A percentile compares a stretch with the other conserved stretches of the same genome.
Conservation (phyloP, 37 sponge, comb jelly and placozoan genomes). For the Mnemiopsis leidyi region DNA sequence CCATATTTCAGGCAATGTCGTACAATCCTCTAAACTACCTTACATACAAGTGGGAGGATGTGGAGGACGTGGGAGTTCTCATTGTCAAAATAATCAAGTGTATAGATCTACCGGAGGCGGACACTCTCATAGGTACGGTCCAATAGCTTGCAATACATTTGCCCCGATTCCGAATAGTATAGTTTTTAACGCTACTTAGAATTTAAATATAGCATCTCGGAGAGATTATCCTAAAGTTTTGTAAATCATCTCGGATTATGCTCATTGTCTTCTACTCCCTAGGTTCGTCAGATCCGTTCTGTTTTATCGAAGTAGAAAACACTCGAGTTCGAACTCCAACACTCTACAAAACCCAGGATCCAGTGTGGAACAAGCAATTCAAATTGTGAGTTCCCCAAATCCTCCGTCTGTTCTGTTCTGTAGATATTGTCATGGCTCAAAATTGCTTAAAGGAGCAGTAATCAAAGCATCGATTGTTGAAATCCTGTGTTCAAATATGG, state of each 20-base stretch:
- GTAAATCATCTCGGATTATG: neutral
- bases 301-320: conserved; percentile 79
- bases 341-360: conserved; percentile 70
- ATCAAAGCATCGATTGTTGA: too few relatives aligned
- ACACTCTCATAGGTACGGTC: conserved; percentile 39
- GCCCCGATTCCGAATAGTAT: too few relatives aligned
- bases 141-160: neutral
- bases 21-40: conserved; percentile 60
- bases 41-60: conserved; percentile 65
- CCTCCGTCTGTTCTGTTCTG: too few relatives aligned
- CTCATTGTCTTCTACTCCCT: neutral
- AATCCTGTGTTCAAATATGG: neutral
- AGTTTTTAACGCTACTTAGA: too few relatives aligned
- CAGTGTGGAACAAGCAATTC: conserved; percentile 84
- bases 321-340: conserved; percentile 73
- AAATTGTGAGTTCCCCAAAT: conserved; percentile 82
- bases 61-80: conserved; percentile 46
- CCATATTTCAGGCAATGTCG: conserved; percentile 51
- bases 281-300: conserved; percentile 75
- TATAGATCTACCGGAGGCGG: conserved; percentile 46
- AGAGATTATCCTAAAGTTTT: neutral
- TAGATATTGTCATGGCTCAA: too few relatives aligned
- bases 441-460: too few relatives aligned
- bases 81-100: conserved; percentile 60
- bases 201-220: too few relatives aligned